These are phyloP conservation scores for Pachyramphus minor DNA, from an alignment of 2,113 vertebrate genomes.

Conservation along the genomic window DNA sequence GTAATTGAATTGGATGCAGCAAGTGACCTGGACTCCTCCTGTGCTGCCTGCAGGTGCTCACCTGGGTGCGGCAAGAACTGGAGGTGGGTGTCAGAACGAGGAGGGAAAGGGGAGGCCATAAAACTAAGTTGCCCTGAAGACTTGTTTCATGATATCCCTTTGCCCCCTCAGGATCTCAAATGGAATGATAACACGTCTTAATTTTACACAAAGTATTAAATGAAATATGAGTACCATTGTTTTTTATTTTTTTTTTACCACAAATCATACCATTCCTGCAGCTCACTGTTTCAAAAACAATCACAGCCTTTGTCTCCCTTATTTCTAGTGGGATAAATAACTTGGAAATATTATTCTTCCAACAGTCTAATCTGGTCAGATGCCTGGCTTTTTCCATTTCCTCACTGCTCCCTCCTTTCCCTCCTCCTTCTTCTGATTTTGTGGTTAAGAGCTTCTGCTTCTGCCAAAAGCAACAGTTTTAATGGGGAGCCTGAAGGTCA, in stretches of 20 bases:
- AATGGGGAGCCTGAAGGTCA: slow-evolving; percentile 49
- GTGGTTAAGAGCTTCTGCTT: slow-evolving; percentile 1
- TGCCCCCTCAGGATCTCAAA: not conserved
- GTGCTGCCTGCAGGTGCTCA: not conserved
- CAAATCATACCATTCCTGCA: not conserved
- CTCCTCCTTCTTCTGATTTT: not conserved
- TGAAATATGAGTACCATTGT: accelerated
- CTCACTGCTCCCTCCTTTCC: not conserved
- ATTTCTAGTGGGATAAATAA: slow-evolving; percentile 45
- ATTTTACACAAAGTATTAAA: not conserved
- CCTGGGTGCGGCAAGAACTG: accelerated
- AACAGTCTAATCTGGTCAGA: slow-evolving; percentile 22
- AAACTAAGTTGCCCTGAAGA: not conserved
- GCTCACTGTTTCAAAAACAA: slow-evolving; percentile 7
- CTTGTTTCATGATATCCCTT: not conserved
- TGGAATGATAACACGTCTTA: not conserved
- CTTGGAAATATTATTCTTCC: slow-evolving; percentile 47
- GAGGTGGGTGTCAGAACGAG: not conserved
- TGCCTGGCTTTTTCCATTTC: slow-evolving; percentile 52
- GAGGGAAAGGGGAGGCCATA: not conserved
- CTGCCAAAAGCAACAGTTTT: slow-evolving; percentile 59
- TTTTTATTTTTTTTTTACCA: not conserved
- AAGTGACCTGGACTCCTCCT: not conserved
- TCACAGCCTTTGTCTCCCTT: not conserved
- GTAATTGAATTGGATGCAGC: not conserved